These are phyloP conservation scores for Andricus quercusramuli DNA, from an alignment of 2,888 invertebrate genomes.

Conservation along the genomic window DNA sequence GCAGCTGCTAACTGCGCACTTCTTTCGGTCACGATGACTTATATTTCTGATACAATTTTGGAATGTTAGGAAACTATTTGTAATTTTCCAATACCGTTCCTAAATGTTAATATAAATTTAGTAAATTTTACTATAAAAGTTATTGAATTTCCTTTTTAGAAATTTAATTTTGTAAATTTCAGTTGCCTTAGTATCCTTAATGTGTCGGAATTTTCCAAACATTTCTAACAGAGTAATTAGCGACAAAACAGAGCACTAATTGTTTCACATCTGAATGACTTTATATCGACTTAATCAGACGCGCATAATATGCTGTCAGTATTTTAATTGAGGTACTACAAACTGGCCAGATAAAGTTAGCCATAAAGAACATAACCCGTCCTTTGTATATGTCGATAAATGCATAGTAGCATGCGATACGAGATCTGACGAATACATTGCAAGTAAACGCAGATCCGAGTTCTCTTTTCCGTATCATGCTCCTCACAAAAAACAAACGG, in stretches of 20 bases:
- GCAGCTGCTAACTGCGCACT: too few species aligned
- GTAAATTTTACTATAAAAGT: too few species aligned
- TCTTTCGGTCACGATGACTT: too few species aligned
- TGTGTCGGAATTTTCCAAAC: too few species aligned
- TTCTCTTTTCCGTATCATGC: slow-evolving; percentile 30
- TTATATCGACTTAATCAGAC: slow-evolving; percentile 5
- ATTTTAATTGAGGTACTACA: slow-evolving; percentile 29
- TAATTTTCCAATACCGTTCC: too few species aligned
- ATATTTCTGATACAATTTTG: too few species aligned
- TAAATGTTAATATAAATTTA: too few species aligned
- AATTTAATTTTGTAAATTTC: too few species aligned
- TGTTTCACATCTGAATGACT: slow-evolving; percentile 31
- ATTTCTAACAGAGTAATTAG: neutral
- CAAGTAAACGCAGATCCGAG: slow-evolving; percentile 19
- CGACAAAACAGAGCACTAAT: slow-evolving; percentile 6
- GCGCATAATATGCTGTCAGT: slow-evolving; percentile 13
- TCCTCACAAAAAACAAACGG: slow-evolving; percentile 14
- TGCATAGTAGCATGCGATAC: slow-evolving; percentile 26
- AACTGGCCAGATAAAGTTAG: slow-evolving; percentile 23
- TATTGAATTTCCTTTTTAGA: too few species aligned
- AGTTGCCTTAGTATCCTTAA: too few species aligned
- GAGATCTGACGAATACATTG: slow-evolving; percentile 21
- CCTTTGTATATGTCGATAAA: slow-evolving; percentile 34
- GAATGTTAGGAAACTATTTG: too few species aligned
- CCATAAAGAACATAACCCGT: slow-evolving; percentile 36